Evolutionary conservation across 2,113 vertebrate genomes (phyloP).

Genomic region (Bombycilla garrulus): DNA sequence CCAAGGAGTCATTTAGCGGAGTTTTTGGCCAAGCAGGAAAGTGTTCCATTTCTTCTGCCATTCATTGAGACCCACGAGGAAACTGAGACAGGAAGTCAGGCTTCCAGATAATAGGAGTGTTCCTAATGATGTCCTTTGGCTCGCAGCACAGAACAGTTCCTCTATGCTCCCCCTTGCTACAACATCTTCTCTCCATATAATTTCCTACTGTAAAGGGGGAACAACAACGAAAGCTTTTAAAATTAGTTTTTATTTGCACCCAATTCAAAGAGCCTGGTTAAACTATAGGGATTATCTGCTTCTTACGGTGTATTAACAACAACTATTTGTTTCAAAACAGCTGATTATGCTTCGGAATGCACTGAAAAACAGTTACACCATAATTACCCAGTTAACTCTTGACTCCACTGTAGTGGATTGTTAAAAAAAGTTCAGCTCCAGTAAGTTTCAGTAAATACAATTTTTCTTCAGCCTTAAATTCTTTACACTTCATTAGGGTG

Average conservation of each 20-base stretch:
- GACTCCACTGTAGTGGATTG: neutral
- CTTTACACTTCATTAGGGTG: neutral
- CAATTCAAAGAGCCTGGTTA: neutral
- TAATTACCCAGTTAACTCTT: neutral
- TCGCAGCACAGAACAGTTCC: constrained; percentile 9
- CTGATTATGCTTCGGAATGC: neutral
- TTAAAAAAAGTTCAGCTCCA: neutral
- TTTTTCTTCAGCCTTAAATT: neutral
- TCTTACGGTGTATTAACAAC: neutral
- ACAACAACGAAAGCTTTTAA: neutral
- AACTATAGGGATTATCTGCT: neutral
- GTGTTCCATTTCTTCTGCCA: constrained; percentile 41
- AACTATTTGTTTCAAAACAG: neutral
- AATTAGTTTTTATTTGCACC: neutral
- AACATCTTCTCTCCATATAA: neutral
- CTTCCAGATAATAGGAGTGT: constrained; percentile 61
- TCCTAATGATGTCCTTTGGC: constrained; percentile 59
- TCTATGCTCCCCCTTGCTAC: neutral
- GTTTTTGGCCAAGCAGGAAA: constrained; percentile 50
- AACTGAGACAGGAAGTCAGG: constrained; percentile 59
- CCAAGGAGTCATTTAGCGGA: constrained; percentile 22
- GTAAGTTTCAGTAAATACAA: neutral
- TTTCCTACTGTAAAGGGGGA: neutral
- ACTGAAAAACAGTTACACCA: neutral
- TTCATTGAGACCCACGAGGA: constrained; percentile 48